Conservation (phyloP, 2,797 vertebrate genomes). For the Thamnophis elegans region DNA sequence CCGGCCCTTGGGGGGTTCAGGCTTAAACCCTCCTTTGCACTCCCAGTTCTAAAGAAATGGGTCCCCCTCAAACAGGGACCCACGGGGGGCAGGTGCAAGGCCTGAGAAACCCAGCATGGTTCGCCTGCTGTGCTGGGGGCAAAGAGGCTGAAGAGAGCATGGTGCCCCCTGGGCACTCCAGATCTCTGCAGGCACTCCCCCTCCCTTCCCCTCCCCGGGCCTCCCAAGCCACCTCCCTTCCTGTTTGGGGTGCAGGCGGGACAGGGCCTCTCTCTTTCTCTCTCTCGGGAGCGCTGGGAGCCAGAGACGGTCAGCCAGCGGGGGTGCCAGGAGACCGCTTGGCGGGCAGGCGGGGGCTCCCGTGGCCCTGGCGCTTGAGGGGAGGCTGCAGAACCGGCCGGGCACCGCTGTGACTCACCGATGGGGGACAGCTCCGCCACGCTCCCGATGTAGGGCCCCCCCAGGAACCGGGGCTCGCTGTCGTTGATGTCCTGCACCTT, state of each 20-base stretch:
- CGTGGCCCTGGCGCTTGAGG: not conserved
- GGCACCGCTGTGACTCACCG: slow-evolving; percentile 72
- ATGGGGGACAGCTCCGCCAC: slow-evolving; percentile 92
- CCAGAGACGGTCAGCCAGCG: rapidly evolving
- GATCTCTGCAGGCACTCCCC: not conserved
- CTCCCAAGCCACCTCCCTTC: not conserved
- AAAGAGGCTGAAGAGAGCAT: not conserved
- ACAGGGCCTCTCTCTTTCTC: too few relatives aligned
- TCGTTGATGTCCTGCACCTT: slow-evolving; percentile 99
- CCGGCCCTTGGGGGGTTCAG: not conserved
- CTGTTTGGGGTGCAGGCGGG: not conserved
- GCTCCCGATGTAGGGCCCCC: slow-evolving; percentile 94
- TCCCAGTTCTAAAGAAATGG: not conserved
- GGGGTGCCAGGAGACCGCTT: not conserved
- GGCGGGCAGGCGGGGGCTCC: not conserved
- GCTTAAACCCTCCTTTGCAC: not conserved
- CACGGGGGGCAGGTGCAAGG: not conserved
- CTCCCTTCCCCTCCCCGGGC: not conserved
- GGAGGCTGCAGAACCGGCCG: not conserved
- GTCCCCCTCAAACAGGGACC: not conserved
- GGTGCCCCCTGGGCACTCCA: not conserved
- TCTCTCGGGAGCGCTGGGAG: not conserved
- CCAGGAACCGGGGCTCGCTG: slow-evolving; percentile 95
- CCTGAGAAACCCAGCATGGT: too few relatives aligned
- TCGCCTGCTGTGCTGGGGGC: not conserved